These are phyloP conservation scores for Deilephila porcellus DNA, from an alignment of 2,888 invertebrate species.

Conservation along the genomic window DNA sequence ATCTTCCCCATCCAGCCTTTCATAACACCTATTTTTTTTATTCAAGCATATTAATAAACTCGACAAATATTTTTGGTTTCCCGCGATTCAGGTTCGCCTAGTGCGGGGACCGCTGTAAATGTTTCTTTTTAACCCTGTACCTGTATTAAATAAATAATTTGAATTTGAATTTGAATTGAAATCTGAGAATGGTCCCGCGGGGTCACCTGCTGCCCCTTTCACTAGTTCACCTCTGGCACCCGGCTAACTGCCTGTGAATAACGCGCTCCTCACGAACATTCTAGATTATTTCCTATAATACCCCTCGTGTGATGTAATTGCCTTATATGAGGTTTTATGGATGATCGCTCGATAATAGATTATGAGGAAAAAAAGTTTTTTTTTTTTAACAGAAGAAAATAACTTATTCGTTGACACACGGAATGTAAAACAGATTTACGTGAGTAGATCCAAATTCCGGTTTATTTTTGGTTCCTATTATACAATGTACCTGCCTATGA, in stretches of 20 bases:
- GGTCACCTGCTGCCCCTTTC: constrained; percentile 49
- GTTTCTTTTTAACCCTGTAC: too few species aligned
- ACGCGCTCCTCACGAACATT: constrained; percentile 47
- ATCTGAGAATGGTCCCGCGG: constrained; percentile 32
- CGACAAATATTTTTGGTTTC: too few species aligned
- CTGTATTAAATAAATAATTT: too few species aligned
- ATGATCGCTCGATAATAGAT: too few species aligned
- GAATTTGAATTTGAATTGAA: too few species aligned
- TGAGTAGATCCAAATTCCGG: too few species aligned
- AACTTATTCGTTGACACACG: not conserved
- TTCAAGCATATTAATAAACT: not conserved
- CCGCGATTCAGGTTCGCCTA: too few species aligned
- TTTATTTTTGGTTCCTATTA: too few species aligned
- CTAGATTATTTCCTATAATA: constrained; percentile 39
- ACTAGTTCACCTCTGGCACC: constrained; percentile 36
- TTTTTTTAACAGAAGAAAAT: not conserved
- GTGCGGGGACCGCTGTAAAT: too few species aligned
- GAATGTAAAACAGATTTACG: not conserved
- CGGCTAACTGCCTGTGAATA: constrained; percentile 43
- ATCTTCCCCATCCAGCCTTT: too few species aligned
- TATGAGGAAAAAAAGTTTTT: too few species aligned
- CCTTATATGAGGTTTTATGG: not conserved
- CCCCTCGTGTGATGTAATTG: constrained; percentile 12
- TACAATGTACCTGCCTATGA: too few species aligned
- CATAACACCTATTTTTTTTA: not conserved